These are phyloP conservation scores for Galerucella calmariensis DNA, from an alignment of 2,888 invertebrate species.

Conservation along the genomic window DNA sequence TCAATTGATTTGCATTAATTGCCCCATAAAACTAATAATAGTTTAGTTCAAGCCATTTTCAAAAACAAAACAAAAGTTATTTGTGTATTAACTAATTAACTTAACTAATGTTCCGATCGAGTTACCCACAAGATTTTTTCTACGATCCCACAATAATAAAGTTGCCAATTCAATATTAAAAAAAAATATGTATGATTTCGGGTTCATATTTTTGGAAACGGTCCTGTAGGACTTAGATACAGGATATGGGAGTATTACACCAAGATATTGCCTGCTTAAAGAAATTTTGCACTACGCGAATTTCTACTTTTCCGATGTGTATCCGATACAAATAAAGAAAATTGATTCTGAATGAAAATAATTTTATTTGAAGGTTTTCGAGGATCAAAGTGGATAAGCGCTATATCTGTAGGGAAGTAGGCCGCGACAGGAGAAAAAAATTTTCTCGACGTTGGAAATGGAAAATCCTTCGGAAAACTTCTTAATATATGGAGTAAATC, in stretches of 20 bases:
- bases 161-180: too few species aligned
- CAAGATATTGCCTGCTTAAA: constrained; percentile 33
- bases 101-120: too few species aligned
- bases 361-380: constrained; percentile 38
- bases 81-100: too few species aligned
- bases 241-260: constrained; percentile 25
- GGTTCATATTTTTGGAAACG: neutral
- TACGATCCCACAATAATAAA: too few species aligned
- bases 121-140: too few species aligned
- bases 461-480: constrained; percentile 12
- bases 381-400: constrained; percentile 25
- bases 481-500: constrained; percentile 9
- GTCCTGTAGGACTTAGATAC: neutral
- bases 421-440: constrained; percentile 10
- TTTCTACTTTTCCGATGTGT: constrained; percentile 27
- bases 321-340: constrained; percentile 43
- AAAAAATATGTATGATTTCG: too few species aligned
- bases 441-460: neutral
- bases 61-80: too few species aligned
- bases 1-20: too few species aligned
- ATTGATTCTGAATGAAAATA: constrained; percentile 40
- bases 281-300: constrained; percentile 38
- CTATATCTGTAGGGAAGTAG: constrained; percentile 10
- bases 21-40: too few species aligned
- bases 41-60: too few species aligned